phyloP scores from a whole-genome alignment of 2,797 vertebrate species.

The Eptatretus atami region DNA sequence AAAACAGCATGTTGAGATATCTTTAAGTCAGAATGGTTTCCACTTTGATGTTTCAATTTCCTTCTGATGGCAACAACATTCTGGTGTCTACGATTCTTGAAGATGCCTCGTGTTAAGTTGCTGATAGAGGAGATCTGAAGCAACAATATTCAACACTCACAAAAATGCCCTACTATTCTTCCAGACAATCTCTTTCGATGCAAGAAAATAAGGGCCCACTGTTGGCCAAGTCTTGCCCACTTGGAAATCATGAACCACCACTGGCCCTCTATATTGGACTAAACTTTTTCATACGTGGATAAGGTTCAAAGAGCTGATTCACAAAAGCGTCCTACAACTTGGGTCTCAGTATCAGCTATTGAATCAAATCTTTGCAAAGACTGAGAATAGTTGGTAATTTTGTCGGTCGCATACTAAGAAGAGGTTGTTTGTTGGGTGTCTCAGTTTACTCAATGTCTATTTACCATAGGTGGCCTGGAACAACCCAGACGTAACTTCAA shows the following conservation, averaged over 20 bases:
- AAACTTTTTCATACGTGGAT: background rate
- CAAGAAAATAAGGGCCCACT: background rate
- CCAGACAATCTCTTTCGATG: background rate
- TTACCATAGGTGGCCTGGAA: background rate
- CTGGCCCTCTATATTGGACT: constrained; percentile 2
- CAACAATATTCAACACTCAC: constrained; percentile 2
- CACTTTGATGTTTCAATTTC: constrained; percentile 2
- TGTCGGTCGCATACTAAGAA: background rate
- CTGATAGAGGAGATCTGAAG: background rate
- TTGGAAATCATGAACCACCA: background rate
- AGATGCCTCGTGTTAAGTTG: background rate
- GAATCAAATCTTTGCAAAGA: background rate
- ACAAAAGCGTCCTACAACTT: background rate
- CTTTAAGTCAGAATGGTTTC: background rate
- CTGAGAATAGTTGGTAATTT: background rate
- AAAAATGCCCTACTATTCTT: background rate
- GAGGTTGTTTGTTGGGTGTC: background rate
- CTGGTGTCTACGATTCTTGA: background rate
- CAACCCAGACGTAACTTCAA: background rate
- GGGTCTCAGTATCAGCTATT: background rate
- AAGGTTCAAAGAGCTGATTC: background rate
- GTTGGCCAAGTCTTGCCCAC: background rate
- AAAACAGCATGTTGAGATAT: background rate
- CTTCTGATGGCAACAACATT: background rate
- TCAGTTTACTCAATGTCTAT: background rate